Evolutionary conservation across 2,888 invertebrate genomes (phyloP).

Genomic region (Agapostemon virescens): DNA sequence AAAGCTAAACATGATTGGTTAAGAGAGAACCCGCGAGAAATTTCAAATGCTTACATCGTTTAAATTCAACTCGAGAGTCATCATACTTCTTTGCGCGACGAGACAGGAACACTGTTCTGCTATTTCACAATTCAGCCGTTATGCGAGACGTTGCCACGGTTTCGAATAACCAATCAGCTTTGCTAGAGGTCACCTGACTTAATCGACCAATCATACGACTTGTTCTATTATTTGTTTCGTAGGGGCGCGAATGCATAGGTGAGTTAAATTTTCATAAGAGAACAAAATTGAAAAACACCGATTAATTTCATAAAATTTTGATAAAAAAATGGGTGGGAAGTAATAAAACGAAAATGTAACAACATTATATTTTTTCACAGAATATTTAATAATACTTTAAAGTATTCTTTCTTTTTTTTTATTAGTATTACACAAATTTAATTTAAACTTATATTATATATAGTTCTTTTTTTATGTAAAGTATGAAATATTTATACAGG

Average conservation of each 20-base stretch:
- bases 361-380: not conserved
- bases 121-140: slow-evolving; percentile 10
- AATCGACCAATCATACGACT: not conserved
- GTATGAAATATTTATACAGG: slow-evolving; percentile 17
- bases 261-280: not conserved
- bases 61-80: slow-evolving; percentile 26
- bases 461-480: not conserved
- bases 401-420: not conserved
- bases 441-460: slow-evolving; percentile 11
- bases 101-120: not conserved
- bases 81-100: slow-evolving; percentile 17
- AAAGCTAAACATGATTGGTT: slow-evolving; percentile 24
- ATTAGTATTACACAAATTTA: not conserved
- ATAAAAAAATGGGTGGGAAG: not conserved
- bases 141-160: slow-evolving; percentile 10
- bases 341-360: not conserved
- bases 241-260: not conserved
- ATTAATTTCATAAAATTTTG: not conserved
- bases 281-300: not conserved
- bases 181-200: slow-evolving; percentile 6
- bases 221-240: not conserved
- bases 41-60: slow-evolving; percentile 51
- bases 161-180: slow-evolving; percentile 32
- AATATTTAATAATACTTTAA: slow-evolving; percentile 20
- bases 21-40: slow-evolving; percentile 30